phyloP scores from a whole-genome alignment of 2,113 vertebrate genomes.

The Monarcha castaneiventris region DNA sequence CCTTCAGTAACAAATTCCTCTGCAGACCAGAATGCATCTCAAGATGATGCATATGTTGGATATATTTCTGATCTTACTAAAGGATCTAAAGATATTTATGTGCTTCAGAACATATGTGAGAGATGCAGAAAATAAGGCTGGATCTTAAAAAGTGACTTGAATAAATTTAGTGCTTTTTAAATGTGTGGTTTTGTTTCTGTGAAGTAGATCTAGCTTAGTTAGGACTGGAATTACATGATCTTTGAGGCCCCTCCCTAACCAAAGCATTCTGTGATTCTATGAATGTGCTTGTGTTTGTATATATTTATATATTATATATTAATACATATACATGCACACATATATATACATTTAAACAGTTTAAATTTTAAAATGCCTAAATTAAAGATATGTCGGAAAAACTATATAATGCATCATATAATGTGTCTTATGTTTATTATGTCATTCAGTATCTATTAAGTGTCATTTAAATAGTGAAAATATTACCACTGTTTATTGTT shows the following conservation, averaged over 20 bases:
- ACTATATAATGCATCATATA: background rate
- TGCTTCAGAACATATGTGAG: background rate
- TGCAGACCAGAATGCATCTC: rapidly evolving
- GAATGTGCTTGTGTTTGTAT: background rate
- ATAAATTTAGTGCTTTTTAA: background rate
- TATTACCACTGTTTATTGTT: background rate
- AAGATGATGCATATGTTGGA: background rate
- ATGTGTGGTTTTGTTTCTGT: background rate
- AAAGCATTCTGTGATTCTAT: background rate
- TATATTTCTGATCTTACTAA: background rate
- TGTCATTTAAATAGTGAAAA: background rate
- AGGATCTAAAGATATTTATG: background rate
- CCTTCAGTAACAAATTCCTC: background rate
- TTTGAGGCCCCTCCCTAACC: background rate
- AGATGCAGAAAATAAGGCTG: background rate
- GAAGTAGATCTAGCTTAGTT: background rate
- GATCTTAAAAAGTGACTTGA: background rate
- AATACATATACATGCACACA: rapidly evolving
- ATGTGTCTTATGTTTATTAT: background rate
- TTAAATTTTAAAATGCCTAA: background rate
- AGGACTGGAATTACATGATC: background rate
- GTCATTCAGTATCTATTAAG: background rate
- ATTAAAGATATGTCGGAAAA: background rate
- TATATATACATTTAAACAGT: background rate
- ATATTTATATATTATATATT: no score